Evolutionary conservation across 2,797 vertebrate species (phyloP), one percentile per base, ranked within the genome.

Genomic region (Dromococcyx pavoninus): DNA sequence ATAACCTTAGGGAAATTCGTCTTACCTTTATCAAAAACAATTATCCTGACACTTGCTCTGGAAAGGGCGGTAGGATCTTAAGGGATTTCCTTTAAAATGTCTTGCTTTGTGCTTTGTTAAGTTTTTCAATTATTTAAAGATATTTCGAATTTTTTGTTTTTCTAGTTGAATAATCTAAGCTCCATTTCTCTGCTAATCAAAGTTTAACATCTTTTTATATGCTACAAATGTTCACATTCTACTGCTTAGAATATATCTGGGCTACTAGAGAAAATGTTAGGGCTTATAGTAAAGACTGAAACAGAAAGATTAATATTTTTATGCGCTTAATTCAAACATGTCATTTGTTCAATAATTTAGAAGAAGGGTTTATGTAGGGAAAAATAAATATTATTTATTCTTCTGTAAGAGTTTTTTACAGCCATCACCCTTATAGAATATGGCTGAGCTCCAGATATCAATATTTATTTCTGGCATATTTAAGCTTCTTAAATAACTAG

Each of bases 391-490:
- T 88, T 95, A 91, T 83, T 87, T 93, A 86, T 95, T 67, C 84
- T 83, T 93, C 84, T 82, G 46, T 32, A 78, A 56, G 62, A 79
- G 8, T 72, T n/a, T 91, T 86, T 88, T 92, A 89, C 72, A 43
- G 57, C 69, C 85, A 85, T 94, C 92, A 41, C n/a, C 77, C 88
- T 91, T 93, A 93, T 14, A 94, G 70, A 82, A 71, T 75, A 54
- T 84, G 56, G 39, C 46, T 89, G 43, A 71, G 48, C 53, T 95
- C 46, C 78, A 96, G 88, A 67, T 96, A 96, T 96, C 88, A 94
- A 93, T 96, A 96, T 97, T 96, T 82, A 92, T 96, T 95, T 67
- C 75, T n/a, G 64, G 35, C 76, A 88, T 91, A 74, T 96, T 96
- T 95, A 94, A 95, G 76, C 14, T 88, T 93, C 77, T 90, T 94